phyloP scores from a whole-genome alignment of 2,113 vertebrate species.

The Stegostoma tigrinum region DNA sequence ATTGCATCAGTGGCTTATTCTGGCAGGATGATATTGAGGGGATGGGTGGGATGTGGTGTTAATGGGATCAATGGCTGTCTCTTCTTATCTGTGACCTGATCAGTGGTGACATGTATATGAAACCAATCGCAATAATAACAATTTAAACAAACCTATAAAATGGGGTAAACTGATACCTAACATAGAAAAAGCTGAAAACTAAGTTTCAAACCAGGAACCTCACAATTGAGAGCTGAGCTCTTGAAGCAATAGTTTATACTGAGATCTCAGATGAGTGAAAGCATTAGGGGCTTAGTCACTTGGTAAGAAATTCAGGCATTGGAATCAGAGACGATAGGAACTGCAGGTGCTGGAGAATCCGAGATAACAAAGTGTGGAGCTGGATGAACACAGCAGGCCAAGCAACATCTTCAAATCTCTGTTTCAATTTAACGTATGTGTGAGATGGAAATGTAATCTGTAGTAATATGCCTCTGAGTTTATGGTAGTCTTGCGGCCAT shows the following conservation, averaged over 20 bases:
- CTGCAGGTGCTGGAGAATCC: too few species aligned
- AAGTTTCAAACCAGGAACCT: not conserved
- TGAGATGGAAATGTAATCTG: too few species aligned
- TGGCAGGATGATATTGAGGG: not conserved
- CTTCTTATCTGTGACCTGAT: constrained; percentile 23
- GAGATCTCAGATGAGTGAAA: not conserved
- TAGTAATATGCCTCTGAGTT: too few species aligned
- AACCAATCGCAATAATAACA: constrained; percentile 24
- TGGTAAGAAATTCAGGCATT: not conserved
- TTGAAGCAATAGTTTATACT: not conserved
- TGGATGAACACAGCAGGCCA: too few species aligned
- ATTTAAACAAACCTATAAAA: constrained; percentile 27
- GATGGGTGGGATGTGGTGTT: not conserved
- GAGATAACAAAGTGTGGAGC: too few species aligned
- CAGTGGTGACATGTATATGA: constrained; percentile 8
- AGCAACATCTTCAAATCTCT: too few species aligned
- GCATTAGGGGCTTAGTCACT: too few species aligned
- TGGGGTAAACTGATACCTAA: not conserved
- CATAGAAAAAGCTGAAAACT: not conserved
- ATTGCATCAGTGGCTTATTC: not conserved
- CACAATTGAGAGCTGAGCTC: not conserved
- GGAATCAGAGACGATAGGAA: too few species aligned
- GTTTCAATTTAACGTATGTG: too few species aligned
- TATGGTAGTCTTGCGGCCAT: too few species aligned
- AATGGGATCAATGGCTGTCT: constrained; percentile 12